Percentiles rank a stretch among this genome's conserved stretches.
phyloP scores from a whole-genome alignment of 2,888 invertebrate genomes.

The Sympetrum striolatum region DNA sequence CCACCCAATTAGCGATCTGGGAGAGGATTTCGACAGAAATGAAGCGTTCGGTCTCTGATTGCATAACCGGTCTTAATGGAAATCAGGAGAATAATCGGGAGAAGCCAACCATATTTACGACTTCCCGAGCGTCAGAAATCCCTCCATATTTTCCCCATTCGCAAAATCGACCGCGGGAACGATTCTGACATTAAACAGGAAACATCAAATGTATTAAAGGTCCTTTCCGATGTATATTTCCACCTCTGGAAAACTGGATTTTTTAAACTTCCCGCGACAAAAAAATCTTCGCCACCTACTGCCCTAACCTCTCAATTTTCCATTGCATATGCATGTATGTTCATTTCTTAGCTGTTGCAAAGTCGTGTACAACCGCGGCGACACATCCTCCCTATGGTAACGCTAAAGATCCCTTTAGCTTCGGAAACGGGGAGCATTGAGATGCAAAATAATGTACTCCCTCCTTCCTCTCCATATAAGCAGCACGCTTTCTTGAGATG shows the following conservation, averaged over 20 bases:
- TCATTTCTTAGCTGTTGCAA: too few relatives aligned
- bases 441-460: too few relatives aligned
- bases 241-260: background rate
- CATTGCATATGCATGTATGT: too few relatives aligned
- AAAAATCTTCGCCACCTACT: background rate
- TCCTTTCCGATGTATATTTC: background rate
- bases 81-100: background rate
- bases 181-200: background rate
- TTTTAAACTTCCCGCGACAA: background rate
- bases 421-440: too few relatives aligned
- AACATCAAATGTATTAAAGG: background rate
- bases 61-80: background rate
- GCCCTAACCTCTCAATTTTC: too few relatives aligned
- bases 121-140: background rate
- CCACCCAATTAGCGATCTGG: background rate
- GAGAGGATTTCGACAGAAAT: background rate
- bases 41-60: background rate
- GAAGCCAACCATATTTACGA: background rate
- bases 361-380: too few relatives aligned
- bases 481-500: too few relatives aligned
- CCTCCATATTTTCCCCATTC: background rate
- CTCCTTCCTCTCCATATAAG: too few relatives aligned
- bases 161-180: background rate
- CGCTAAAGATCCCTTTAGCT: too few relatives aligned
- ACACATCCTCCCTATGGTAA: too few relatives aligned